Conservation (phyloP, 2,797 vertebrate genomes). For the Tragopan temminckii region DNA sequence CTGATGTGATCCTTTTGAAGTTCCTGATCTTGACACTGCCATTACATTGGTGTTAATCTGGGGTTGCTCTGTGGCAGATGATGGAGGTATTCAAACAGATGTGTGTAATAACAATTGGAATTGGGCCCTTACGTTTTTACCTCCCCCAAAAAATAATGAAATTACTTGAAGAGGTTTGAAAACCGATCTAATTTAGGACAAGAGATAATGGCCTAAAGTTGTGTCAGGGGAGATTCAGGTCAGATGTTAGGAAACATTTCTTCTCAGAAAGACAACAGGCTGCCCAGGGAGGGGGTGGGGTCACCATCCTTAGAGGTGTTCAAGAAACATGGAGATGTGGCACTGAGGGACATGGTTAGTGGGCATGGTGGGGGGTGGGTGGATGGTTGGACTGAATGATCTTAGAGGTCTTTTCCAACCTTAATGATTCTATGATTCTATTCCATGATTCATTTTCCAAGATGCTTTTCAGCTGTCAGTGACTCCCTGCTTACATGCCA, state of each 20-base stretch:
- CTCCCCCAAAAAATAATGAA: neutral
- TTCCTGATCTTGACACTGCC: neutral
- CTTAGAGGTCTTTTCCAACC: too few species aligned
- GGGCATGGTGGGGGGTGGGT: too few species aligned
- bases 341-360: too few species aligned
- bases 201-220: too few species aligned
- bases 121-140: neutral
- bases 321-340: too few species aligned
- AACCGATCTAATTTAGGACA: neutral
- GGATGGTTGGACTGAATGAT: too few species aligned
- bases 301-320: too few species aligned
- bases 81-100: neutral
- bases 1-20: neutral
- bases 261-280: too few species aligned
- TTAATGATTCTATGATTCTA: too few species aligned
- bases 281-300: too few species aligned
- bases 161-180: constrained; percentile 23
- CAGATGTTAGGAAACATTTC: too few species aligned
- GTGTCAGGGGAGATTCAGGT: too few species aligned
- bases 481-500: neutral
- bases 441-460: neutral
- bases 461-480: neutral
- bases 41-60: neutral
- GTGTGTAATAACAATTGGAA: neutral
- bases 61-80: neutral